Base-by-base conservation (phyloP, 2,888 invertebrate genomes). In the Crocallis elinguaria region DNA sequence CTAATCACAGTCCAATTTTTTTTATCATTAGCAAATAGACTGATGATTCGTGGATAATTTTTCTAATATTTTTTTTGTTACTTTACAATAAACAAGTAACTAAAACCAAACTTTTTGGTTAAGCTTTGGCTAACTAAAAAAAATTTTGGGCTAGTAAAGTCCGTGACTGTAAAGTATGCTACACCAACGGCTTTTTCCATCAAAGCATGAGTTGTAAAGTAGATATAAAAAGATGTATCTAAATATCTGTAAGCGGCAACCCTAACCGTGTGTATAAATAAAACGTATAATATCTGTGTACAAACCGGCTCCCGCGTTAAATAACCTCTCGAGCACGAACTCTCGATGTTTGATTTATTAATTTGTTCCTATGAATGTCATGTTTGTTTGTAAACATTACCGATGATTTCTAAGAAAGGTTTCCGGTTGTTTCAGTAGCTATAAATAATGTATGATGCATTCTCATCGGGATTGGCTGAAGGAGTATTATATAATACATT, bases 321-420 rank as follows among this genome's bases (percentile, higher is more conserved):
- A 57, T 53, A 62, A 63, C 60, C 62, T 62, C 63, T 60, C 61
- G 49, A 63, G 64, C 66, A 63, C 52, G 61, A 45, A 35, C 51
- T 49, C 49, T 45, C 57, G 37, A 39, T 61, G 51, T 61, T 62
- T 63, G 63, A 58, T 58, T 63, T 63, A 62, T 56, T 60, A 60
- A 60, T 62, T 62, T 62, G 60, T 50, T 55, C 56, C 8, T 49
- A 55, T 30, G 55, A 49, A 62, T 62, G 55, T 51, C 62, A 36
- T 56, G 56, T 60, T 55, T 61, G 56, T 49, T 55, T 51, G 50
- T 53, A 48, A 57, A 50, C 39, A 48, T 17, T 32, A 27, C 36
- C 45, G 49, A 49, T 49, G 43, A 48, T 44, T 59, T 55, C 54
- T 43, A 13, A 19, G 59, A 59, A 51, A 49, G 44, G 38, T n/a